Conservation (phyloP, 2,113 vertebrate species). For the Tragelaphus scriptus region DNA sequence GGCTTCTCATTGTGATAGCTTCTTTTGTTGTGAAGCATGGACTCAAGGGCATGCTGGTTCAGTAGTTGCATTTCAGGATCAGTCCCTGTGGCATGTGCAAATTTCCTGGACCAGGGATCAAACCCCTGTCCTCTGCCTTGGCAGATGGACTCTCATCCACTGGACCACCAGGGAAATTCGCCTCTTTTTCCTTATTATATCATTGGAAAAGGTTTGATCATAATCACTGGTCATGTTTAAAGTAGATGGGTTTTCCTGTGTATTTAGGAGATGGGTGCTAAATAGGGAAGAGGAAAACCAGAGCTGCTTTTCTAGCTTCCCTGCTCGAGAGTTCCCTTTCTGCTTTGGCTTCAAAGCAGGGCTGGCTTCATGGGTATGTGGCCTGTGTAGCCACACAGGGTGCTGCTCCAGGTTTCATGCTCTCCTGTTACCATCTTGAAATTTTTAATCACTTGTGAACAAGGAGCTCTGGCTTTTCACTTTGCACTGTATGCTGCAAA, state of each 20-base stretch:
- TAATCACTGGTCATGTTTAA: neutral
- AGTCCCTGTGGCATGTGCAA: neutral
- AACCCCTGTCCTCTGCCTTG: neutral
- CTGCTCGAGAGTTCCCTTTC: neutral
- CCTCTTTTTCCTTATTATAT: slow-evolving; percentile 12
- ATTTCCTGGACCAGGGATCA: neutral
- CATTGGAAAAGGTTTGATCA: neutral
- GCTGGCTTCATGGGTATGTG: neutral
- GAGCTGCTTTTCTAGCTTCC: neutral
- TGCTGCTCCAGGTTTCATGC: neutral
- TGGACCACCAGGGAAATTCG: neutral
- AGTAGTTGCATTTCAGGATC: neutral
- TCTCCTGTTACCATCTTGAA: neutral
- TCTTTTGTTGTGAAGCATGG: neutral
- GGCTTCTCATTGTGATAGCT: neutral
- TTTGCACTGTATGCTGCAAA: neutral
- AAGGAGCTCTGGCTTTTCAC: neutral
- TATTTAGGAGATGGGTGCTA: neutral
- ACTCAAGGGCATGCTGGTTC: neutral
- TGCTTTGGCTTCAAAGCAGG: neutral
- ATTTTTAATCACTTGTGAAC: neutral
- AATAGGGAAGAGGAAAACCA: neutral
- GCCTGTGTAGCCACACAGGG: neutral
- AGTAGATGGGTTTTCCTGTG: neutral
- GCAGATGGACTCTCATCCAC: neutral